Conservation (phyloP, 1,140 invertebrate genomes). For the Harlomillsia oculata region DNA sequence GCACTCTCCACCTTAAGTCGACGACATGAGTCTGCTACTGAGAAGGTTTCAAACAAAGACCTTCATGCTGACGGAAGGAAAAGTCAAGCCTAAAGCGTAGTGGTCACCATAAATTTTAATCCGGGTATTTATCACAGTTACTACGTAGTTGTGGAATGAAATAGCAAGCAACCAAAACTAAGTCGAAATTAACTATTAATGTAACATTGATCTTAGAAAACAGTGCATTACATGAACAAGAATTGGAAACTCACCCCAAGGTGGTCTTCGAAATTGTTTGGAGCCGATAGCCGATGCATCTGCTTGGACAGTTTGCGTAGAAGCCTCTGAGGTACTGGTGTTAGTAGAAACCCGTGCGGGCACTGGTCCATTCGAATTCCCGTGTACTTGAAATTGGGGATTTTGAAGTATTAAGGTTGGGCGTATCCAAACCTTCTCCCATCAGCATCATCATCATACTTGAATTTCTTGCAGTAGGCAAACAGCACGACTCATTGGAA, state of each 20-base stretch:
- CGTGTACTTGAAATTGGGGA: conserved; percentile 11
- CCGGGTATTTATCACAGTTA: not conserved
- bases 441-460: too few relatives aligned
- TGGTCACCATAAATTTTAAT: too few relatives aligned
- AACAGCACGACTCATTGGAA: not conserved
- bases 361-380: not conserved
- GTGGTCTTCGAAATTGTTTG: conserved; percentile 19
- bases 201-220: not conserved
- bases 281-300: conserved; percentile 2
- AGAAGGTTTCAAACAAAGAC: too few relatives aligned
- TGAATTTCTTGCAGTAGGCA: not conserved
- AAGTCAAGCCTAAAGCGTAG: too few relatives aligned
- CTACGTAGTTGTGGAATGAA: not conserved
- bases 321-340: conserved; percentile 9
- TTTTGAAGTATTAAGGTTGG: not conserved
- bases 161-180: not conserved
- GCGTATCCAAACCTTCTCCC: too few relatives aligned
- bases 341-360: not conserved
- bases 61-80: too few relatives aligned
- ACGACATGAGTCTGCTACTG: too few relatives aligned
- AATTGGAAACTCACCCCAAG: too few relatives aligned
- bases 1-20: not conserved
- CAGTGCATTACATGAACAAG: not conserved
- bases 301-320: conserved; percentile 19
- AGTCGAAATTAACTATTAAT: not conserved